Base-by-base conservation (phyloP, 1,140 invertebrate genomes). In the Fopius arisanus region DNA sequence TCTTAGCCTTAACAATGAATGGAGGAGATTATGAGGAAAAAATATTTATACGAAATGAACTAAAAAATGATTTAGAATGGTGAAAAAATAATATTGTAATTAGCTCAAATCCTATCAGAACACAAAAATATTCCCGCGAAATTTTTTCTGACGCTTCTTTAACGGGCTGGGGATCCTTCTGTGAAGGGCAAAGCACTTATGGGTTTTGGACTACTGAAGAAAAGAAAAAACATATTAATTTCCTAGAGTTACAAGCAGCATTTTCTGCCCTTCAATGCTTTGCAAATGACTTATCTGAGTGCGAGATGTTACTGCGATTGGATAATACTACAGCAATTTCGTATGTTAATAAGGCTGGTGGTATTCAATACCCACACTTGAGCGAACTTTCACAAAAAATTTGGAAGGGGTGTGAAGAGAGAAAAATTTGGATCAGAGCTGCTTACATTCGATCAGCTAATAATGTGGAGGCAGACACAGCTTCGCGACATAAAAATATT, bases 81-180 rank as follows among this genome's bases (percentile, higher is more conserved):
- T 74, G 75, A 68, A 62, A 63, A 16, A 51, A 2, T 12, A 74
- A 72, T 26, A 65, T 63, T 0, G 4, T 16, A 19, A 54, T 48
- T 37, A 43, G 48, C 7, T n/a, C 10, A 28, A 72, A 74, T 66
- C 69, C 68, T 6, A 72, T 74, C 23, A 71, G 48, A 69, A 65
- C 51, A 19, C 31, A 74, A 16, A 62, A 40, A 37, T 77, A 74
- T 29, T 12, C n/a, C 26, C 29, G 74, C 29, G 80, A 80, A 75
- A 79, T 81, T 71, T 81, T 78, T 71, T 77, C 80, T 6, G 81
- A 81, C 37, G 48, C 78, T 7, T 81, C 78, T 3, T 19, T 75
- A 19, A 73, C 80, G 5, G 81, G 79, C 10, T 82, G 81, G 79
- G 80, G 76, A 10, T 59, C 68, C 19, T 41, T 29, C 48, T 79